phyloP scores from a whole-genome alignment of 2,797 vertebrate species.

The Masticophis lateralis region DNA sequence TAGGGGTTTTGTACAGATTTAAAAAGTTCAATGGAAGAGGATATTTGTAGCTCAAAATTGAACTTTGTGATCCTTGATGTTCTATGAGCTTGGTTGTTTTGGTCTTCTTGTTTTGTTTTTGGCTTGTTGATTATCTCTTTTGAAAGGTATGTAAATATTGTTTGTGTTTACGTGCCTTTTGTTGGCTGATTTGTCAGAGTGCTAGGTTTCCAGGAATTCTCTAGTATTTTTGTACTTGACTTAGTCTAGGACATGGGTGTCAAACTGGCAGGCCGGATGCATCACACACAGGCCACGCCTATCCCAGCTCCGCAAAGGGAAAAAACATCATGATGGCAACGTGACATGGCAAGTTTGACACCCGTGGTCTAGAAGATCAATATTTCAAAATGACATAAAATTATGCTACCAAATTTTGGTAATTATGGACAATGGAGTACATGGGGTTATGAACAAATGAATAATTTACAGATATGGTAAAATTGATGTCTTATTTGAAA shows the following conservation, averaged over 20 bases:
- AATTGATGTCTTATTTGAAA: not conserved
- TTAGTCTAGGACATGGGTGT: too few species aligned
- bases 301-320: too few species aligned
- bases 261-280: too few species aligned
- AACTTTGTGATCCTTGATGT: not conserved
- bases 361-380: not conserved
- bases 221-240: not conserved
- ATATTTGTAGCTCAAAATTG: not conserved
- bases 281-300: too few species aligned
- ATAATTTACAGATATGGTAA: not conserved
- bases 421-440: not conserved
- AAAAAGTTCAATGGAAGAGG: not conserved
- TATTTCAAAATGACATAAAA: not conserved
- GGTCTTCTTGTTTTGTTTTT: not conserved
- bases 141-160: not conserved
- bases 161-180: not conserved
- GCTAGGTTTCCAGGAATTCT: not conserved
- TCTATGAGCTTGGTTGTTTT: not conserved
- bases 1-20: not conserved
- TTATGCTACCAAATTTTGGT: not conserved
- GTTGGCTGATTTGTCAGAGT: not conserved
- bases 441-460: not conserved
- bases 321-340: too few species aligned
- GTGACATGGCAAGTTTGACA: too few species aligned
- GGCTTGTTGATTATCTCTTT: not conserved